These are phyloP conservation scores for Neoseiulus cucumeris DNA, from an alignment of 1,140 invertebrate species.

Conservation along the genomic window DNA sequence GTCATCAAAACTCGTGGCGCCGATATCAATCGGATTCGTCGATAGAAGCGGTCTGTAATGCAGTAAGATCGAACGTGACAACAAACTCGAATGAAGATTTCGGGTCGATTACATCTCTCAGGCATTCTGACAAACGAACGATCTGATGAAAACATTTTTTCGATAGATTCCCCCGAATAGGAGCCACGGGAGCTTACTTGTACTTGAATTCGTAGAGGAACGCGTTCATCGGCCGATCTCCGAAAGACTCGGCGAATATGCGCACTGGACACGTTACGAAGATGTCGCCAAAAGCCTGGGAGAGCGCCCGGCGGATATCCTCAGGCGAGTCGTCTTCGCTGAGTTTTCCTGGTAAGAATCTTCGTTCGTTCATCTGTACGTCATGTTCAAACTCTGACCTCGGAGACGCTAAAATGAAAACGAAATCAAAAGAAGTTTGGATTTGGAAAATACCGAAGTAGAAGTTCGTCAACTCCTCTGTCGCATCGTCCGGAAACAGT, in stretches of 20 bases:
- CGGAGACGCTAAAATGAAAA: background rate
- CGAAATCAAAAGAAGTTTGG: background rate
- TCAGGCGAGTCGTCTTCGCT: background rate
- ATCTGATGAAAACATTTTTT: too few species aligned
- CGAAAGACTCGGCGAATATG: background rate
- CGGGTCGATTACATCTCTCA: too few species aligned
- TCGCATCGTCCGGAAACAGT: background rate
- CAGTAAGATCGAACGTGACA: too few species aligned
- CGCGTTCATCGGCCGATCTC: slow-evolving; percentile 6
- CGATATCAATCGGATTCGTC: background rate
- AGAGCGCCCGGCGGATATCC: background rate
- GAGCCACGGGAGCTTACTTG: background rate
- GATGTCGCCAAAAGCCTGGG: slow-evolving; percentile 1
- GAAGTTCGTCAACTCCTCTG: background rate
- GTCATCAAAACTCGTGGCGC: background rate
- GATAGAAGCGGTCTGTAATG: background rate
- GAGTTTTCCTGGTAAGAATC: slow-evolving; percentile 1
- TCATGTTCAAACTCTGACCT: background rate
- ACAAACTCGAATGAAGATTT: too few species aligned
- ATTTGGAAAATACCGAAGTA: background rate
- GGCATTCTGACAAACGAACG: too few species aligned
- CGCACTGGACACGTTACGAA: background rate
- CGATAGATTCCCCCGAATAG: too few species aligned
- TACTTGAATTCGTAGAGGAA: slow-evolving; percentile 7
- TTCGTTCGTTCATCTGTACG: too few species aligned